Percentiles rank a stretch among this genome's conserved stretches.
Evolutionary conservation across 2,888 invertebrate genomes (phyloP).

Genomic region (Dione vanillae): DNA sequence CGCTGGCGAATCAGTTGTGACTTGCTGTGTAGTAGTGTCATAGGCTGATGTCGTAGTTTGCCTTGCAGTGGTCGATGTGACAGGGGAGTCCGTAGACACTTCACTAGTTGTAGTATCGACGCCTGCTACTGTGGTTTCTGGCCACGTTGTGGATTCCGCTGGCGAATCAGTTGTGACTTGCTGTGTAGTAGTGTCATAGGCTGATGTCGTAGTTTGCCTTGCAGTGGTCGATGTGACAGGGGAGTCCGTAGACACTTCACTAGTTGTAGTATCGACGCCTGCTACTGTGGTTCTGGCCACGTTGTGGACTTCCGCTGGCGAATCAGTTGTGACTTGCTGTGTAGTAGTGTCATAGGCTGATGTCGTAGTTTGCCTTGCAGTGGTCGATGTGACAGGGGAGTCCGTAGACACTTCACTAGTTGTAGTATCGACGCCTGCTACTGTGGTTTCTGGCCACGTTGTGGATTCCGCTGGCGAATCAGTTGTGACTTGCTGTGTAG

Average conservation of each 20-base stretch:
- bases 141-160: background rate
- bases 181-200: background rate
- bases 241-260: background rate
- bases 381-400: background rate
- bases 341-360: slow-evolving; percentile 5
- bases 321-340: background rate
- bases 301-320: background rate
- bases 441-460: background rate
- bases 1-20: background rate
- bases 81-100: background rate
- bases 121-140: background rate
- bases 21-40: background rate
- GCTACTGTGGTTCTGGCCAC: background rate
- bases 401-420: background rate
- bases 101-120: background rate
- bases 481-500: background rate
- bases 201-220: background rate
- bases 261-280: background rate
- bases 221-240: background rate
- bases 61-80: background rate
- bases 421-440: background rate
- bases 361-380: slow-evolving; percentile 5
- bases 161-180: background rate
- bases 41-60: slow-evolving; percentile 2
- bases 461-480: background rate